Conservation (phyloP, 2,113 vertebrate genomes). For the Bettongia penicillata region DNA sequence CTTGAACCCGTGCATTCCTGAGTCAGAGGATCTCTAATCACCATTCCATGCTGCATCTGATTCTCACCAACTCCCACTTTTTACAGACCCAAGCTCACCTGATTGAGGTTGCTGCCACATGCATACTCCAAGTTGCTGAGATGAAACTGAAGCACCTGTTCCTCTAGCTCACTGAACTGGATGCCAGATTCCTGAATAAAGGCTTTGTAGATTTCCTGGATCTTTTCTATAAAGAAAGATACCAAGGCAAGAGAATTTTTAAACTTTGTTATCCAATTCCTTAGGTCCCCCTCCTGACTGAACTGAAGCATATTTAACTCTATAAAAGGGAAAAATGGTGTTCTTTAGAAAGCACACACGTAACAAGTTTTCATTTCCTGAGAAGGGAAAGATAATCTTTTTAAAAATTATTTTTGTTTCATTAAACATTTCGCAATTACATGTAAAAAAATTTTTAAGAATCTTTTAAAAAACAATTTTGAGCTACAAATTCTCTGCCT, state of each 20-base stretch:
- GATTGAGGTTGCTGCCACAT: constrained; percentile 93
- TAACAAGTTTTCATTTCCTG: not conserved
- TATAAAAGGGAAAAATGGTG: not conserved
- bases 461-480: not conserved
- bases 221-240: constrained; percentile 89
- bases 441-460: not conserved
- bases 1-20: not conserved
- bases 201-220: constrained; percentile 95
- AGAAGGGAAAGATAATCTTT: not conserved
- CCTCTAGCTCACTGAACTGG: constrained; percentile 95
- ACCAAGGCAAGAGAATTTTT: constrained; percentile 16
- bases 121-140: constrained; percentile 98
- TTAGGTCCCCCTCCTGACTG: constrained; percentile 35
- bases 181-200: constrained; percentile 97
- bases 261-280: not conserved
- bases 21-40: not conserved
- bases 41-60: not conserved
- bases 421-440: not conserved
- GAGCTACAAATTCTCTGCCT: not conserved
- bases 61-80: not conserved
- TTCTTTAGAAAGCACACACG: not conserved
- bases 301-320: not conserved
- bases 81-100: constrained; percentile 81
- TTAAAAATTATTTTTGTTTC: not conserved
- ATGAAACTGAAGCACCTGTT: constrained; percentile 97